Percentiles rank a stretch among this genome's conserved stretches.
Conservation (phyloP, 1,140 invertebrate species). For the Neodiprion lecontei region DNA sequence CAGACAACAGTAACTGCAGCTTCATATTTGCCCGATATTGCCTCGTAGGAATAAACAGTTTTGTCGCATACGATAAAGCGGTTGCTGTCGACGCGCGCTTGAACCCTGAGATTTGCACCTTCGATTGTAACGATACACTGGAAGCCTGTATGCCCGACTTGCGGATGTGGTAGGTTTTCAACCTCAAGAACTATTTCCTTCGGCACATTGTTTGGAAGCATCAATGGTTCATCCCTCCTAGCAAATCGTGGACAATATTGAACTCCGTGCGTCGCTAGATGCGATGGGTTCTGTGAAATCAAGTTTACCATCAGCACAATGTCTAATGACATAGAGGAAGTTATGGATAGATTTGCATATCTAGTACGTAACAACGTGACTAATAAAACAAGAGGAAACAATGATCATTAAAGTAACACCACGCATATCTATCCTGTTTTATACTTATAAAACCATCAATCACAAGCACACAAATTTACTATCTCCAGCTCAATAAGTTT, state of each 20-base stretch:
- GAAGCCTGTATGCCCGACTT: conserved; percentile 85
- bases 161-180: conserved; percentile 87
- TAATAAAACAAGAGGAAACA: too few relatives aligned
- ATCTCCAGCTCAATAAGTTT: too few relatives aligned
- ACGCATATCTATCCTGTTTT: too few relatives aligned
- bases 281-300: conserved; percentile 71
- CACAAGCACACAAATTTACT: too few relatives aligned
- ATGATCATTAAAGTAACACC: too few relatives aligned
- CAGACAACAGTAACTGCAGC: conserved; percentile 89
- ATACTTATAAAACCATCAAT: too few relatives aligned
- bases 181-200: conserved; percentile 89
- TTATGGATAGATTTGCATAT: conserved; percentile 9
- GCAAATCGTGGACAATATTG: conserved; percentile 84
- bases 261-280: conserved; percentile 75
- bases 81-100: conserved; percentile 83
- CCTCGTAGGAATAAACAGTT: conserved; percentile 91
- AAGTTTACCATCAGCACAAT: conserved; percentile 26
- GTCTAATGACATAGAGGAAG: conserved; percentile 2
- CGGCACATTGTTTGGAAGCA: conserved; percentile 87
- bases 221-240: conserved; percentile 68
- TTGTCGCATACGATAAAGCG: conserved; percentile 89
- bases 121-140: conserved; percentile 92
- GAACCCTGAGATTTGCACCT: conserved; percentile 86
- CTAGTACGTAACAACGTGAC: not conserved
- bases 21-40: conserved; percentile 83